A percentile compares a stretch with the other conserved stretches of the same genome.
These are phyloP conservation scores for Polydrusus pterygomalis DNA, from an alignment of 2,888 invertebrate species.

Conservation along the genomic window DNA sequence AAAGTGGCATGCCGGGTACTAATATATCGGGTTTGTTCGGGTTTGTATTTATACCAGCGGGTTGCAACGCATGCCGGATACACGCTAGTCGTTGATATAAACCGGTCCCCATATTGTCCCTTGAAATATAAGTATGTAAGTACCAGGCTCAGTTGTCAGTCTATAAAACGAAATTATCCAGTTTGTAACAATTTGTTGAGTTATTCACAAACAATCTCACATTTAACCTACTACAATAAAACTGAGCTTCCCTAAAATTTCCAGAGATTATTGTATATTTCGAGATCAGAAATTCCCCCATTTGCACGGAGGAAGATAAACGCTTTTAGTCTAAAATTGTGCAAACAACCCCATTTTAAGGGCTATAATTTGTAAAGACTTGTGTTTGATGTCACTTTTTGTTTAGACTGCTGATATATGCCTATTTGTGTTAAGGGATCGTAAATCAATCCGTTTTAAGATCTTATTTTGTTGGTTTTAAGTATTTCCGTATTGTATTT, in stretches of 20 bases:
- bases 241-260: conserved; percentile 18
- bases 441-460: conserved; percentile 31
- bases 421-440: background rate
- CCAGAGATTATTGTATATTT: conserved; percentile 30
- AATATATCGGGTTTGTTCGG: too few relatives aligned
- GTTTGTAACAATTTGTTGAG: background rate
- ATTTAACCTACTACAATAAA: conserved; percentile 10
- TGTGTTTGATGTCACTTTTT: conserved; percentile 30
- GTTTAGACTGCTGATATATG: conserved; percentile 28
- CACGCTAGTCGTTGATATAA: too few relatives aligned
- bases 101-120: too few relatives aligned
- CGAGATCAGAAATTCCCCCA: conserved; percentile 24
- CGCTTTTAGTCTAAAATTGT: conserved; percentile 37
- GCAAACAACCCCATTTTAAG: conserved; percentile 31
- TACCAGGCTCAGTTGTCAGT: too few relatives aligned
- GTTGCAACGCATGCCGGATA: too few relatives aligned
- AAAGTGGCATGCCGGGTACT: too few relatives aligned
- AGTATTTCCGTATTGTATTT: background rate
- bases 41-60: too few relatives aligned
- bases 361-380: conserved; percentile 19
- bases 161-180: too few relatives aligned
- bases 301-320: conserved; percentile 27
- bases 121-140: too few relatives aligned
- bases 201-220: conserved; percentile 7
- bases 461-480: background rate